Evolutionary conservation across 2,888 invertebrate genomes (phyloP).

Genomic region (Trichopoda pennipes): DNA sequence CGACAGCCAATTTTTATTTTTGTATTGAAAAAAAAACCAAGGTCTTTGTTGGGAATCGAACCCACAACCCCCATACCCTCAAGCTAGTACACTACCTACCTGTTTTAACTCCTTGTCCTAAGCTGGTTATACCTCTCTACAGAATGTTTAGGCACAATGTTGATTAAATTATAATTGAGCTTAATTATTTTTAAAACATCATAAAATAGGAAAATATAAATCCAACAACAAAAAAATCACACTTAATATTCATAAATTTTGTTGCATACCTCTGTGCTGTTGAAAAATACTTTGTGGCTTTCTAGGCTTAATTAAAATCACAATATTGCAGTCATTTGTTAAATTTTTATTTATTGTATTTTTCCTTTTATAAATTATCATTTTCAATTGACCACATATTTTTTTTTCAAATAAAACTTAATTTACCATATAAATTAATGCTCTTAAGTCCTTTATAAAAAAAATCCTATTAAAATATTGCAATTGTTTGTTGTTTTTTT

Average conservation of each 20-base stretch:
- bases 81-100: no score
- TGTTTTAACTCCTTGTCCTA: no score
- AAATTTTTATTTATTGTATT: conserved; percentile 33
- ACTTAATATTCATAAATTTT: neutral
- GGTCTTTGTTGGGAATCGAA: no score
- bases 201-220: no score
- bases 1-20: no score
- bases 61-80: no score
- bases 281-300: neutral
- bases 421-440: conserved; percentile 55
- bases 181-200: no score
- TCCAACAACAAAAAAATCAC: no score
- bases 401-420: conserved; percentile 49
- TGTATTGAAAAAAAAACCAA: no score
- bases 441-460: conserved; percentile 44
- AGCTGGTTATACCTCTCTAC: no score
- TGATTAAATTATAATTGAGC: no score
- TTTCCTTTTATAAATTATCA: conserved; percentile 30
- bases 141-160: no score
- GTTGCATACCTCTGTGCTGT: neutral
- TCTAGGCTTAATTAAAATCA: conserved; percentile 40
- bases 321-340: conserved; percentile 21
- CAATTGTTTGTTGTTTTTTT: neutral
- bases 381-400: conserved; percentile 49
- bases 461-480: conserved; percentile 47